A percentile compares a stretch with the other conserved stretches of the same genome.
phyloP scores from a whole-genome alignment of 2,888 invertebrate genomes.

The Pristionchus fissidentatus region DNA sequence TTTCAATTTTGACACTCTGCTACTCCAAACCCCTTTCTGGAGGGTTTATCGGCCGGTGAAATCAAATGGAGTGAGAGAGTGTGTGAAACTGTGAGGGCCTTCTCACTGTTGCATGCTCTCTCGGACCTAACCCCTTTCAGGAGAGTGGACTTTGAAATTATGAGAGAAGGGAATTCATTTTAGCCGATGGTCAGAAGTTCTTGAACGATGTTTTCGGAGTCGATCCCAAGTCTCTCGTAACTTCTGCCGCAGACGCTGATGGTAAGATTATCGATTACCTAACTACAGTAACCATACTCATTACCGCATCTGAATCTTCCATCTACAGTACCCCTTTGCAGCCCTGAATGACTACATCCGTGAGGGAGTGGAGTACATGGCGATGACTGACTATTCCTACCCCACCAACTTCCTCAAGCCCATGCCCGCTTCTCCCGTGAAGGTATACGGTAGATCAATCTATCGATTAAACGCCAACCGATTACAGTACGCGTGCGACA shows the following conservation, averaged over 20 bases:
- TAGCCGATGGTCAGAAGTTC: slow-evolving; percentile 83
- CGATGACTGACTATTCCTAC: slow-evolving; percentile 97
- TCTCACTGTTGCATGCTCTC: too few species aligned
- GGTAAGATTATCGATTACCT: slow-evolving; percentile 16
- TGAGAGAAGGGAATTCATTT: slow-evolving; percentile 20
- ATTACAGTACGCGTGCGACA: slow-evolving; percentile 12
- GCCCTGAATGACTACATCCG: slow-evolving; percentile 83
- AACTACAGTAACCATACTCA: too few species aligned
- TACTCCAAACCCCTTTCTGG: too few species aligned
- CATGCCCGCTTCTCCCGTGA: slow-evolving; percentile 88
- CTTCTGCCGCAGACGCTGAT: slow-evolving; percentile 72
- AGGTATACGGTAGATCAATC: slow-evolving; percentile 75
- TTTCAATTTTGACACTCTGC: too few species aligned
- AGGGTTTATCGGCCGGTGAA: too few species aligned
- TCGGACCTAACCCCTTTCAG: too few species aligned
- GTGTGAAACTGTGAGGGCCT: too few species aligned
- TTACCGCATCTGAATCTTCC: slow-evolving; percentile 77
- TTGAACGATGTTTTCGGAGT: slow-evolving; percentile 85
- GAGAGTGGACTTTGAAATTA: too few species aligned
- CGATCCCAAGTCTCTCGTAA: slow-evolving; percentile 78
- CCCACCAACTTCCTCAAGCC: slow-evolving; percentile 84
- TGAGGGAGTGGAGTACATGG: slow-evolving; percentile 82
- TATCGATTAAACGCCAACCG: background rate
- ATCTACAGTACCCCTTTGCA: slow-evolving; percentile 50
- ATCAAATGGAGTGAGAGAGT: too few species aligned